Evolutionary conservation across 2,113 vertebrate genomes (phyloP), one percentile per base, ranked within the genome.

Genomic region (Crypturellus undulatus): DNA sequence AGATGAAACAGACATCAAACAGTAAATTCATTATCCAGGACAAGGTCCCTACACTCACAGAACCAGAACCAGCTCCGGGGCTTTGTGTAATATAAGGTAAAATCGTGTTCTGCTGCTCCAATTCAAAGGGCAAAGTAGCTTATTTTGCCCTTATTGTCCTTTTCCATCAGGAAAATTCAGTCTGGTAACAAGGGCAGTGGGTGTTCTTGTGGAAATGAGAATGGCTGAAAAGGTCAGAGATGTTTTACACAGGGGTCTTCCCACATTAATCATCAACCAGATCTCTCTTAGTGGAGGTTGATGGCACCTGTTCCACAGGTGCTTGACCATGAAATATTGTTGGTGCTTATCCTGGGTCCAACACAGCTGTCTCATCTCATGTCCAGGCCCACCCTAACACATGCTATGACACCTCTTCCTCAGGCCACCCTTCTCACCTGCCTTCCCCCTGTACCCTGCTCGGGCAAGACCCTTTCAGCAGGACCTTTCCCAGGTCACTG

Each of bases 331-430:
- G 3, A 64, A 67, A 1, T 4, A 34, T 9, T 34, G 52, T 28
- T 75, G 69, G 69, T 32, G 34, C 49, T 90, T 83, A 0, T 0
- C 20, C 77, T 63, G 59, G 56, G 36, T 15, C 19, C 26, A 65
- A 3, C 18, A 25, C 4, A 59, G 49, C 49, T 64, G 58, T 26
- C 28, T 76, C 63, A 34, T 7, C 30, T 1, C 0, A 0, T 38
- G 10, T 26, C 1, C 0, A 0, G n/a, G 77, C 43, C n/a, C 56
- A 40, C 20, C 28, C 28, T 25, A 25, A 62, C 1, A 0, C 1
- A 3, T 10, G 30, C 43, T 59, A 36, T 36, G 51, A 67, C 25
- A 70, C 1, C 4, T 71, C 19, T 3, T 87, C 34, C 65, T 84
- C 65, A 78, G 51, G 45, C 40, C 34, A 42, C 9, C 24, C 13